Evolutionary conservation across 2,113 vertebrate genomes (phyloP).

Genomic region (Rhinoderma darwinii): DNA sequence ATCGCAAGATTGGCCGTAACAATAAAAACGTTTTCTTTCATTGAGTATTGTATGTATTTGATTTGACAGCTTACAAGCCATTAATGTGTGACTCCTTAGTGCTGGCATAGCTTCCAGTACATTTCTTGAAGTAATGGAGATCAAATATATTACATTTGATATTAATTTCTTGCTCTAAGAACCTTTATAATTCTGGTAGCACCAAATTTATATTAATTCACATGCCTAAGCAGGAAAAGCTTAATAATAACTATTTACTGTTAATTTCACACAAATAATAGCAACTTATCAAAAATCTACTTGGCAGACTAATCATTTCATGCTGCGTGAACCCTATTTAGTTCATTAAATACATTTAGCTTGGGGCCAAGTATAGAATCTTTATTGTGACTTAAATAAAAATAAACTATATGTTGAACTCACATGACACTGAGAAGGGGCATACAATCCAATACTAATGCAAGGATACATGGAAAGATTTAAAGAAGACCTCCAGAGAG

Average conservation of each 20-base stretch:
- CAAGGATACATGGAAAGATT: too few species aligned
- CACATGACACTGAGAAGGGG: too few species aligned
- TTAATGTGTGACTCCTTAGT: neutral
- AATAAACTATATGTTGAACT: constrained; percentile 5
- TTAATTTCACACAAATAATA: constrained; percentile 19
- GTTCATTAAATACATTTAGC: neutral
- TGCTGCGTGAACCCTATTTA: constrained; percentile 8
- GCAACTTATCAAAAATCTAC: constrained; percentile 20
- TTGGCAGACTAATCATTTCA: constrained; percentile 20
- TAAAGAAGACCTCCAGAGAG: too few species aligned
- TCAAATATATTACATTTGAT: constrained; percentile 13
- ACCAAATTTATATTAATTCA: constrained; percentile 6
- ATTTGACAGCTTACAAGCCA: neutral
- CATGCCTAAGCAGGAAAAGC: neutral
- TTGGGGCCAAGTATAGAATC: neutral
- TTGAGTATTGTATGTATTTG: neutral
- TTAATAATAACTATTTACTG: constrained; percentile 34
- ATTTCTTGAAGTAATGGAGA: neutral
- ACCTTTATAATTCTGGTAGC: constrained; percentile 31
- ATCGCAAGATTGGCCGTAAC: too few species aligned
- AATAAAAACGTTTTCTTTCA: neutral
- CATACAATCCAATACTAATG: too few species aligned
- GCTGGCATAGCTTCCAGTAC: neutral
- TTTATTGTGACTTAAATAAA: neutral
- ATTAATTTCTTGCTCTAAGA: constrained; percentile 46